Conservation (phyloP, 2,797 vertebrate species). For the Tragopan temminckii region DNA sequence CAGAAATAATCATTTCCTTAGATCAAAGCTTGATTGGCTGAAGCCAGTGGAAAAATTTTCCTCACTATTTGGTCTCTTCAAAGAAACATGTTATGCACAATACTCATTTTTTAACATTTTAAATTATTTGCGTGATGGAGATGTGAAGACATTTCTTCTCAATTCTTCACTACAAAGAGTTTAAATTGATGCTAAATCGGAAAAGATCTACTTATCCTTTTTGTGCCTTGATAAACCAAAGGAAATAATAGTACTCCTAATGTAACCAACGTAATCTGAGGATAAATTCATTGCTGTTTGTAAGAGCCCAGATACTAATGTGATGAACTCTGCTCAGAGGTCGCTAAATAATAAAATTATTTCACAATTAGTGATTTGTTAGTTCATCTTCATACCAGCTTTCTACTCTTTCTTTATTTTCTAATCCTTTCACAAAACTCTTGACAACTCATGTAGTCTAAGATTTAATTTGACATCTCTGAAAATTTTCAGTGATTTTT, state of each 20-base stretch:
- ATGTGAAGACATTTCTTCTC: not conserved
- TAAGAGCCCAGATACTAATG: conserved; percentile 6
- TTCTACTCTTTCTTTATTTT: not conserved
- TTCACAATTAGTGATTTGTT: conserved; percentile 5
- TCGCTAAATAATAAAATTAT: conserved; percentile 34
- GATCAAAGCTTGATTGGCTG: not conserved
- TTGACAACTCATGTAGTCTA: not conserved
- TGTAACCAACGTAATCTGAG: not conserved
- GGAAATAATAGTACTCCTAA: not conserved
- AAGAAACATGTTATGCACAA: not conserved
- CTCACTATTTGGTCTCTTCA: not conserved
- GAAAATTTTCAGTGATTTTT: not conserved
- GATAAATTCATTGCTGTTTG: conserved; percentile 1
- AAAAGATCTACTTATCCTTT: not conserved
- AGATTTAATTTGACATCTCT: not conserved
- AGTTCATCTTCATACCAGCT: not conserved
- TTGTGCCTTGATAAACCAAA: not conserved
- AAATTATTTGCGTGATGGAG: not conserved
- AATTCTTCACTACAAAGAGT: not conserved
- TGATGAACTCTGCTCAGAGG: conserved; percentile 5
- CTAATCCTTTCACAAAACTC: not conserved
- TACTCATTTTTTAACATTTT: not conserved
- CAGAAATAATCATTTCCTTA: not conserved
- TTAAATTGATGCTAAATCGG: not conserved
- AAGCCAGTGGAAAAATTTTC: not conserved